These are phyloP conservation scores for Trogon surrucura DNA, from an alignment of 2,113 vertebrate genomes.

Conservation along the genomic window DNA sequence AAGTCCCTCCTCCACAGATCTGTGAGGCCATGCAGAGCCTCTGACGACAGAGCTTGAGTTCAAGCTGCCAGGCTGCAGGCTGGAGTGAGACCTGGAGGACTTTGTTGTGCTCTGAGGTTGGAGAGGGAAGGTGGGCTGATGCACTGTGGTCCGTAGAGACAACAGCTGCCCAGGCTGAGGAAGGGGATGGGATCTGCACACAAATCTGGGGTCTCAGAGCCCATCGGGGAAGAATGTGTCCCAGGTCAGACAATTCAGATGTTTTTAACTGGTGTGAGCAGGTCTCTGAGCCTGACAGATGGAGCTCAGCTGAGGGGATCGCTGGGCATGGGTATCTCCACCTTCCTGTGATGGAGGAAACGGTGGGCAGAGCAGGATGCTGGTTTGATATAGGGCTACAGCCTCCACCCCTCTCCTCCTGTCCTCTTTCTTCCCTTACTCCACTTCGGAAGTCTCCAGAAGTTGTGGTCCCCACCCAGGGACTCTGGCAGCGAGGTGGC, in stretches of 20 bases:
- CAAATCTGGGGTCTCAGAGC: background rate
- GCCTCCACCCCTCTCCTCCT: fast-evolving
- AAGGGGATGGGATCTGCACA: background rate
- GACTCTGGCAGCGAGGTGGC: background rate
- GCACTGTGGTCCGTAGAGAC: background rate
- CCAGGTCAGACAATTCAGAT: background rate
- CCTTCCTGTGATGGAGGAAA: background rate
- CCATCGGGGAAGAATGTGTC: background rate
- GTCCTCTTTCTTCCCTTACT: background rate
- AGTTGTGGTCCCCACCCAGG: background rate
- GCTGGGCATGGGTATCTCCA: background rate
- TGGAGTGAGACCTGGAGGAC: background rate
- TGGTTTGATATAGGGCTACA: background rate
- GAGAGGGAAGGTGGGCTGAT: background rate
- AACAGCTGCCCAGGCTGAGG: background rate
- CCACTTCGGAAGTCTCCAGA: background rate
- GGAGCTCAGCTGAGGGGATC: background rate
- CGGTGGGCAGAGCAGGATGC: background rate
- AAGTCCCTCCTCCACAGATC: background rate
- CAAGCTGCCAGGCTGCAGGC: background rate
- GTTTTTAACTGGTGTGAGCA: background rate
- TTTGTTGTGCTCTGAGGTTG: background rate
- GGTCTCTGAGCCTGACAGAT: background rate
- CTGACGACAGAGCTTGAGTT: background rate
- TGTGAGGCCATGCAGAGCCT: background rate